These are phyloP conservation scores for Girardinus metallicus DNA, from an alignment of 2,797 vertebrate species.

Conservation along the genomic window DNA sequence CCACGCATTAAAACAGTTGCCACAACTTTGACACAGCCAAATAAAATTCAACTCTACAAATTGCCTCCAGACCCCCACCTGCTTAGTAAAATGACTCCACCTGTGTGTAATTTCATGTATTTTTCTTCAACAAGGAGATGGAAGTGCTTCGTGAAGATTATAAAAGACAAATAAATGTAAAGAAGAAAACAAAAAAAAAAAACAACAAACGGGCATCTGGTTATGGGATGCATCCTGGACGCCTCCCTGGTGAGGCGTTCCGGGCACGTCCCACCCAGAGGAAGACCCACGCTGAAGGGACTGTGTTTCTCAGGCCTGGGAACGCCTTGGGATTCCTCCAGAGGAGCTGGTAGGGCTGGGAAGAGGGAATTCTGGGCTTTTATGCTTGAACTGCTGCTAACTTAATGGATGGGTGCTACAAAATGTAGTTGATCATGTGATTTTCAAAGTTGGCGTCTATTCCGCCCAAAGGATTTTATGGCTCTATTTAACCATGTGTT, in stretches of 20 bases:
- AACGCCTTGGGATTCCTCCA: neutral
- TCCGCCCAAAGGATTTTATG: neutral
- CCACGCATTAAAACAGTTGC: neutral
- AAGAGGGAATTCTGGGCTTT: neutral
- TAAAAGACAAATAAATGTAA: neutral
- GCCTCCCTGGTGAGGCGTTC: neutral
- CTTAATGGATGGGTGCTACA: neutral
- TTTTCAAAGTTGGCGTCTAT: neutral
- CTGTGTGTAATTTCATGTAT: neutral
- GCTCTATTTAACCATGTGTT: neutral
- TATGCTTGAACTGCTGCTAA: neutral
- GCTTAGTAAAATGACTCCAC: neutral
- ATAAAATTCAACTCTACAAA: neutral
- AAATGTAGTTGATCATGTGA: neutral
- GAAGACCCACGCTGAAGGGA: neutral
- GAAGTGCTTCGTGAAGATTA: neutral
- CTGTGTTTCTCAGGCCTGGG: neutral
- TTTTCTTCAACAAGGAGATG: neutral
- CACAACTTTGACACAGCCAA: neutral
- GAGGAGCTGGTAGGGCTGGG: neutral
- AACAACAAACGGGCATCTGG: neutral
- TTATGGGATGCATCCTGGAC: neutral
- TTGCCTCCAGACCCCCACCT: neutral
- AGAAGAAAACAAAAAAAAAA: neutral
- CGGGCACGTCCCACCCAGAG: neutral